Evolutionary conservation across 2,113 vertebrate species (phyloP).

Genomic region (Galemys pyrenaicus): DNA sequence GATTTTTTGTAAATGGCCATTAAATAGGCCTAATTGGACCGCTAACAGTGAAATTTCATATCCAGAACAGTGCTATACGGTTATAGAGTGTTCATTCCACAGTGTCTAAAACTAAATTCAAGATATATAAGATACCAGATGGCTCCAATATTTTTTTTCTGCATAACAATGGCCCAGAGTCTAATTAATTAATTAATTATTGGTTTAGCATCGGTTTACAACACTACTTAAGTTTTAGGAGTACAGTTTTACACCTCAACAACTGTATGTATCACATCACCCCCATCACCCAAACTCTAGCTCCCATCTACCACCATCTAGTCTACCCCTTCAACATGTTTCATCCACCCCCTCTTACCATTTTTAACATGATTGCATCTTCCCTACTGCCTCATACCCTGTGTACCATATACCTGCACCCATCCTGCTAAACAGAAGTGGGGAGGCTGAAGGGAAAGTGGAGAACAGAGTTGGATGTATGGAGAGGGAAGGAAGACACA

Average conservation of each 20-base stretch:
- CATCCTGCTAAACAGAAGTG: not conserved
- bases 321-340: not conserved
- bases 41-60: no score
- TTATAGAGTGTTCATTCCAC: not conserved
- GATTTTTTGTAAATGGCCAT: no score
- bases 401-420: fast-evolving
- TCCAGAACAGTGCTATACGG: not conserved
- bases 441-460: no score
- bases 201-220: no score
- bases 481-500: no score
- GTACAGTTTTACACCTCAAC: not conserved
- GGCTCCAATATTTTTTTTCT: not conserved
- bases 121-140: not conserved
- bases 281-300: not conserved
- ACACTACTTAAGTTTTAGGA: not conserved
- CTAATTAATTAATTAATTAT: not conserved
- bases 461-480: not conserved
- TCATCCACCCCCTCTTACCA: no score
- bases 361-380: not conserved
- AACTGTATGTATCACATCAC: not conserved
- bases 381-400: not conserved
- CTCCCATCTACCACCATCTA: not conserved
- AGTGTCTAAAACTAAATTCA: not conserved
- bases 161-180: not conserved
- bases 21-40: no score